Base-by-base conservation (phyloP, 2,113 vertebrate genomes). In the Tachysurus vachellii region DNA sequence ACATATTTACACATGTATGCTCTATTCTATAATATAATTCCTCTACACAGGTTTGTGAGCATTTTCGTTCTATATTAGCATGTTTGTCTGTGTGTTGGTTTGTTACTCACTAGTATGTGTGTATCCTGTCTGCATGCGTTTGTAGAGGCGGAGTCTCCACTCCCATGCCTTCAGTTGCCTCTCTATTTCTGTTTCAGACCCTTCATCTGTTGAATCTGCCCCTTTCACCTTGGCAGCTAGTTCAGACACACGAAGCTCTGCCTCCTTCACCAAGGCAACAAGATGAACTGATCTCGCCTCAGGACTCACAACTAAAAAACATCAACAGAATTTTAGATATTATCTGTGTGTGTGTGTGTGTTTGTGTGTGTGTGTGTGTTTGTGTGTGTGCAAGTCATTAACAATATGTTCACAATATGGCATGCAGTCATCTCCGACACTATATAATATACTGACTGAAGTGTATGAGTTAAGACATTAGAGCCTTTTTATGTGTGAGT, bases 71-170 rank as follows among this genome's bases (percentile, higher is more conserved):
- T 19, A 62, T 17, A 44, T 28, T 17, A 66, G 80, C 23, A 10
- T 82, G 77, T 75, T 61, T 44, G 28, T 44, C 79, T 85, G 77
- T 61, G 57, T 86, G 77, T 88, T 80, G 71, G 76, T 83, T 13
- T 83, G 73, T 28, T 56, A 93, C 97, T 96, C 93, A 98, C 97
- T 94, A 56, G 97, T 96, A 17, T 97, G 97, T 91, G 97, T 95
- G 88, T 97, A 98, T 85, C 97, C 97, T 3, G 95, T 95, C 93
- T 96, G 96, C 97, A 98, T 98, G 90, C 97, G 96, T 83, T 96
- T 94, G 92, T 97, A 97, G 62, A 98, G 97, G 93, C 95, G 94
- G 61, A 95, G 96, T 44, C 96, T 94, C 97, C 97, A 97, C 88
- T 97, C 96, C 97, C 97, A 98, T 88, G 96, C 95, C 89, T 96